These are phyloP conservation scores for Clanis bilineata DNA, from an alignment of 2,888 invertebrate species.

Conservation along the genomic window DNA sequence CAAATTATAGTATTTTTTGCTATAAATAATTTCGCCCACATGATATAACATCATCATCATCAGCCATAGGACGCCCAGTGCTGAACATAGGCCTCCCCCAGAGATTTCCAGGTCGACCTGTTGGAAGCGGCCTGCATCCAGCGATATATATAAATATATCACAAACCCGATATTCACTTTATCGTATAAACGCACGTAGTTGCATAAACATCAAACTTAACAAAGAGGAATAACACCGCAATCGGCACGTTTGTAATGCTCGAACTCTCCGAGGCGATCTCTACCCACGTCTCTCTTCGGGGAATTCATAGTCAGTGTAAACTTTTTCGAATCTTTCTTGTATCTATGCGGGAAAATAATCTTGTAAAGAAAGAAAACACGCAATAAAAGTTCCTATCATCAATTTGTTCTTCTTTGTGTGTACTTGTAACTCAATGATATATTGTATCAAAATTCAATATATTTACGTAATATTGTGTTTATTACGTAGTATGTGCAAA, in stretches of 20 bases:
- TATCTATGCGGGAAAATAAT: constrained; percentile 38
- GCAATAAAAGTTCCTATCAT: constrained; percentile 20
- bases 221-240: constrained; percentile 24
- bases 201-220: constrained; percentile 18
- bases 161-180: no score
- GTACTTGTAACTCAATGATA: neutral
- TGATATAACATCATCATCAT: no score
- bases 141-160: no score
- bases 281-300: constrained; percentile 36
- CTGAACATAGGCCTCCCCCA: no score
- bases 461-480: neutral
- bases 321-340: constrained; percentile 48
- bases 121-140: no score
- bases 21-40: no score
- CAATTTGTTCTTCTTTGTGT: constrained; percentile 15
- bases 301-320: constrained; percentile 50
- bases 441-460: neutral
- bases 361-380: constrained; percentile 30
- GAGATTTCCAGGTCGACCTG: no score
- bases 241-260: constrained; percentile 34
- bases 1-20: no score
- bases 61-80: no score
- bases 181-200: neutral
- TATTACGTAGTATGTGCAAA: no score
- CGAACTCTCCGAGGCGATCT: constrained; percentile 30